Base-by-base conservation (phyloP, 2,797 vertebrate genomes). In the Cheirogaleus major region DNA sequence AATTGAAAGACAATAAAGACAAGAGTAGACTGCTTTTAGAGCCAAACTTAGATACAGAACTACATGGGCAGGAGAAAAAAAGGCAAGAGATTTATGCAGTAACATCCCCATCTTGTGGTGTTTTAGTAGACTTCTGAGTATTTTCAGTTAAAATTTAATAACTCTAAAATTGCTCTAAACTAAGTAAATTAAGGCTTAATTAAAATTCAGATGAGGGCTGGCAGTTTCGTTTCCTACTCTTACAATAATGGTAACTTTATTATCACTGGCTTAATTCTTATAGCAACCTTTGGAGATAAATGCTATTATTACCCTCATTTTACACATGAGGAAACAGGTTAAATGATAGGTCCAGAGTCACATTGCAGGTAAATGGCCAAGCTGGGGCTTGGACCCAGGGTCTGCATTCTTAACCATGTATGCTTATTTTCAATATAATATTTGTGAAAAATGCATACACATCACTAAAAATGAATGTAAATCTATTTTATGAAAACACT, bases 81-180 rank as follows among this genome's bases (percentile, higher is more conserved):
- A 59, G 18, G 4, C 50, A 13, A 88, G 73, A 43, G 48, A 61
- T 83, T 81, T 73, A 41, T 91, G 65, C 32, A 83, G 87, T 55
- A 89, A 96, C 70, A 96, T 59, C 96, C 79, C 96, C 97, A 97
- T 94, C 97, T 97, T 89, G 92, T 97, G 97, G 96, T 83, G 63
- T 30, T 70, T 86, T 80, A 11, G 86, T 95, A 78, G 95, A 96
- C 73, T 93, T 73, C 86, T 79, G 6, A 95, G 63, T 81, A 50
- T 63, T 67, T 65, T 78, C 45, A 70, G 38, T 81, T 93, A 88
- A 96, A 85, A 76, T 70, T 69, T 57, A 89, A 79, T 23, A 85
- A n/a, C 12, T 65, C 6, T 35, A 88, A 63, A 13, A 65, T 50
- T 48, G 23, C 4, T 85, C 41, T 91, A 75, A 91, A 79, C 67